Evolutionary conservation across 2,113 vertebrate species (phyloP).

Genomic region (Gobio gobio): DNA sequence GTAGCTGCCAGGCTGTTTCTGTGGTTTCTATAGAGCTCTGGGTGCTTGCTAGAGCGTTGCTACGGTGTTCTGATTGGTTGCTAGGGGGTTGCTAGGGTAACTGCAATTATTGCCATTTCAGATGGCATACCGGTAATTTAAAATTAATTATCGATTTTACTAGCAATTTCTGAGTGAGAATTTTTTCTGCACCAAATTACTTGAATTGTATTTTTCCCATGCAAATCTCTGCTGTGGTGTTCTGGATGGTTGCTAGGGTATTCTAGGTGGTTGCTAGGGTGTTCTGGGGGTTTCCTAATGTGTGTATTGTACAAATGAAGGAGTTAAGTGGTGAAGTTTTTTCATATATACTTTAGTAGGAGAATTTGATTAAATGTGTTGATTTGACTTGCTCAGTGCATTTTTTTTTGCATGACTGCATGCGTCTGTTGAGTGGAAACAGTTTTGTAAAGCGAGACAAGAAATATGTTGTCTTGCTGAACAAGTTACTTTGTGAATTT

Average conservation of each 20-base stretch:
- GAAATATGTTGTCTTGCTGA: constrained; percentile 18
- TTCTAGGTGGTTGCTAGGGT: too few relatives aligned
- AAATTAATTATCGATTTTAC: too few relatives aligned
- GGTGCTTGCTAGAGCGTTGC: background rate
- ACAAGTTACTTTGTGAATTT: constrained; percentile 17
- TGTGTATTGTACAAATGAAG: too few relatives aligned
- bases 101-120: too few relatives aligned
- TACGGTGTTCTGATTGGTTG: background rate
- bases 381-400: background rate
- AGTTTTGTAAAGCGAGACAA: background rate
- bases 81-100: background rate
- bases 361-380: background rate
- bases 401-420: background rate
- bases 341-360: background rate
- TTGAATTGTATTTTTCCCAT: too few relatives aligned
- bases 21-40: background rate
- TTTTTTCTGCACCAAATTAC: too few relatives aligned
- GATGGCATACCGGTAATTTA: too few relatives aligned
- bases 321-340: background rate
- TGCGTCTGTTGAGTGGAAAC: background rate
- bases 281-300: too few relatives aligned
- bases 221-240: too few relatives aligned
- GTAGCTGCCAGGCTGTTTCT: background rate
- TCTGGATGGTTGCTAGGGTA: too few relatives aligned
- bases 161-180: too few relatives aligned